Evolutionary conservation across 1,140 invertebrate genomes (phyloP), one percentile per base, ranked within the genome.

Genomic region (Telenomus remus): DNA sequence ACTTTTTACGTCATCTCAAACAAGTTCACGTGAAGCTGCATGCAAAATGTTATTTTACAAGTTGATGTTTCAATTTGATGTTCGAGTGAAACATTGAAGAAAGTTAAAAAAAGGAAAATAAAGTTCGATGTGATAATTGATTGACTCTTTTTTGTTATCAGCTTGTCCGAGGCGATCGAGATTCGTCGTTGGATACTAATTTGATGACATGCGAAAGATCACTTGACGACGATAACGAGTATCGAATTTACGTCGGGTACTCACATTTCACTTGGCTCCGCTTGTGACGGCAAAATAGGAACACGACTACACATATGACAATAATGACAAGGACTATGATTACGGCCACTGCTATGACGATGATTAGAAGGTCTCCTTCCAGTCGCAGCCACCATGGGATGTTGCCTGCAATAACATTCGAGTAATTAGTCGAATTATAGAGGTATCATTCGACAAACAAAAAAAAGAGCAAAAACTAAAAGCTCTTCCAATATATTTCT

Each of bases 221-320:
- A 71, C 51, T 68, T 59, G 27, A 69, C 14, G 46, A 47, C 15
- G 15, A 11, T 61, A 57, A 63, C 49, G 43, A 54, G 61, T 64
- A 64, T 47, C 33, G 4, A 61, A 7, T 10, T 6, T 3, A n/a
- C 9, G 11, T 12, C 4, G 3, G 46, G 0, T 61, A 95, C 94
- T 95, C 89, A 96, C 95, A 96, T 93, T 96, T 96, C 81, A 94
- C 93, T 78, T 93, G 92, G 55, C 92, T 92, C 72, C 94, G 89
- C 86, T 94, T 94, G 57, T 93, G 90, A 64, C 93, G 89, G 84
- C 94, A 96, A 66, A 95, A 91, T 80, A 95, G 91, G 80, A 94
- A 94, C 80, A 96, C 94, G 75, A 94, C 92, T 81, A 95, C 91
- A 86, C 94, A 95, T 63, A 96, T 92, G 59, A 96, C 91, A 48